These are phyloP conservation scores for Stenolophus ochropezus DNA, from an alignment of 2,888 invertebrate species.

Conservation along the genomic window DNA sequence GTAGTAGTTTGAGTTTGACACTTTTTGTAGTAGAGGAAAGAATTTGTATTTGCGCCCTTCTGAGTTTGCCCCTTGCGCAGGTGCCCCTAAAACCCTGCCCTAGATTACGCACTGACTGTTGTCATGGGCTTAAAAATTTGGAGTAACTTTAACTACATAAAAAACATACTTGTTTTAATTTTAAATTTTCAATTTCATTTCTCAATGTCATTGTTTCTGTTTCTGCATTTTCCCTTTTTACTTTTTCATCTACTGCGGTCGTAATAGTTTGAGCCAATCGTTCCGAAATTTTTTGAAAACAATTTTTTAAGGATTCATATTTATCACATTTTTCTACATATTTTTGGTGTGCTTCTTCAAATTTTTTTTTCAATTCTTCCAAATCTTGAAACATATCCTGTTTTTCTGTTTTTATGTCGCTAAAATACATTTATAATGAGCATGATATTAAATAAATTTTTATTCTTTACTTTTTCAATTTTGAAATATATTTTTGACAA, in stretches of 20 bases:
- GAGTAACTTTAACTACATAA: too few species aligned
- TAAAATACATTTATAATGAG: slow-evolving; percentile 25
- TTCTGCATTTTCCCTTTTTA: slow-evolving; percentile 63
- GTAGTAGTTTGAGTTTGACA: too few species aligned
- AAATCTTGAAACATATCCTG: slow-evolving; percentile 63
- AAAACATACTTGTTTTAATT: slow-evolving; percentile 9
- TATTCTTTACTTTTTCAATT: slow-evolving; percentile 51
- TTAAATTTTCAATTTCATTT: slow-evolving; percentile 52
- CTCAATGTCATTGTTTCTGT: slow-evolving; percentile 55
- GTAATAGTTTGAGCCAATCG: slow-evolving; percentile 67
- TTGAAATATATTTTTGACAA: slow-evolving; percentile 50
- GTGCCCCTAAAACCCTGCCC: too few species aligned
- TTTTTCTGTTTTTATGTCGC: slow-evolving; percentile 62
- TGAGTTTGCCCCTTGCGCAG: too few species aligned
- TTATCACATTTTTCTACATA: slow-evolving; percentile 64
- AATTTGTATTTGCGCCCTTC: too few species aligned
- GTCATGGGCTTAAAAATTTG: too few species aligned
- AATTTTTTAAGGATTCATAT: slow-evolving; percentile 64
- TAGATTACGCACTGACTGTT: too few species aligned
- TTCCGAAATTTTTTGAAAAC: slow-evolving; percentile 67
- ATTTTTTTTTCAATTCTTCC: slow-evolving; percentile 61
- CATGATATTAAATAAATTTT: not conserved
- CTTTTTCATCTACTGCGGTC: slow-evolving; percentile 66
- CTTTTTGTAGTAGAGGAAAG: too few species aligned
- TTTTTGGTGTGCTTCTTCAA: slow-evolving; percentile 62